Percentiles rank a stretch among this genome's conserved stretches.
Evolutionary conservation across 2,113 vertebrate species (phyloP).

Genomic region (Panurus biarmicus): DNA sequence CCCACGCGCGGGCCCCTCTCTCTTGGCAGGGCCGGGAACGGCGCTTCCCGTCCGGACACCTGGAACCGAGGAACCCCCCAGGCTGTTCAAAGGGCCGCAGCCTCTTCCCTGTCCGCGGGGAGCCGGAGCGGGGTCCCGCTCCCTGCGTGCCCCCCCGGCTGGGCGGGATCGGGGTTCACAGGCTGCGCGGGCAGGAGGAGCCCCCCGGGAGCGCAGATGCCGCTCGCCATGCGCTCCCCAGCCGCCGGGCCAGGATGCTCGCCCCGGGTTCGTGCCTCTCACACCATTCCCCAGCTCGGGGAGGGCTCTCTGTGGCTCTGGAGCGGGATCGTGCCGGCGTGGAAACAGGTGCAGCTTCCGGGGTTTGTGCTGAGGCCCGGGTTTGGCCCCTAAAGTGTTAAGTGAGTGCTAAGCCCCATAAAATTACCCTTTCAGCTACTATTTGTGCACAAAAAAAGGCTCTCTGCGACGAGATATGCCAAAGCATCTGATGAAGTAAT

Average conservation of each 20-base stretch:
- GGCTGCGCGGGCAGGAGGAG: not conserved
- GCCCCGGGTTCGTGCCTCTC: not conserved
- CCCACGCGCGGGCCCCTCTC: accelerated
- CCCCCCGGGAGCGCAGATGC: not conserved
- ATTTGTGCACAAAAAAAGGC: conserved; percentile 37
- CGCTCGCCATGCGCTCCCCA: not conserved
- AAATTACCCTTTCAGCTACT: conserved; percentile 46
- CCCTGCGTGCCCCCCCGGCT: not conserved
- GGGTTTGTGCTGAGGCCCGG: not conserved
- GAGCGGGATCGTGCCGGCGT: not conserved
- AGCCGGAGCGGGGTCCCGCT: not conserved
- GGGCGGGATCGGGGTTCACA: accelerated
- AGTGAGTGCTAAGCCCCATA: conserved; percentile 55
- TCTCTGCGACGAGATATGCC: conserved; percentile 14
- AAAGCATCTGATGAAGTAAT: conserved; percentile 29
- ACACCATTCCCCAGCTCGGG: not conserved
- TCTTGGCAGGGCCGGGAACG: accelerated
- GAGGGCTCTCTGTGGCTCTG: not conserved
- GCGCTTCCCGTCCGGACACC: not conserved
- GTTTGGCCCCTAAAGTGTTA: conserved; percentile 43
- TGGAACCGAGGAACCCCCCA: not conserved
- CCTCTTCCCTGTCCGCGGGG: not conserved
- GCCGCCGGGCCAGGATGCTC: not conserved
- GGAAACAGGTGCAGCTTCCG: conserved; percentile 12
- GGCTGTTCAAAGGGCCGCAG: not conserved